Percentiles rank a stretch among this genome's conserved stretches.
Evolutionary conservation across 2,113 vertebrate species (phyloP).

Genomic region (Rhabdomys dilectus): DNA sequence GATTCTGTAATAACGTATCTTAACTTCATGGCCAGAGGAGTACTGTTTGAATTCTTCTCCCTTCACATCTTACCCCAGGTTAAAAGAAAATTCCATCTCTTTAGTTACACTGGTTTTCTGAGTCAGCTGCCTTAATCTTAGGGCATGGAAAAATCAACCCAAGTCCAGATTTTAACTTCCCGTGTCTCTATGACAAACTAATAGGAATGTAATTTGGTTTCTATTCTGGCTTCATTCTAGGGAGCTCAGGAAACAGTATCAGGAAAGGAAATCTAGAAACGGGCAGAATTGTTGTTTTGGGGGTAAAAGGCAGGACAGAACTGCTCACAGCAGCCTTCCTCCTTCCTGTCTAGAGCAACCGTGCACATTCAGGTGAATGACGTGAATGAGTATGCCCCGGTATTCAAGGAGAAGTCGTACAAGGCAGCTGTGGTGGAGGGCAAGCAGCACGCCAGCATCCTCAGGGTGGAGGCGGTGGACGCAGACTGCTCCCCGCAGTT

Average conservation of each 20-base stretch:
- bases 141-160: not conserved
- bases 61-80: not conserved
- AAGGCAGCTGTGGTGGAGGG: constrained; percentile 94
- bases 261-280: not conserved
- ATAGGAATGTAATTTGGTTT: not conserved
- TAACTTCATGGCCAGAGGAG: not conserved
- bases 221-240: not conserved
- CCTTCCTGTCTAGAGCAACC: constrained; percentile 89
- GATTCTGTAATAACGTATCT: not conserved
- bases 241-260: not conserved
- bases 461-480: constrained; percentile 96
- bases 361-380: constrained; percentile 99
- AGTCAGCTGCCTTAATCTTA: not conserved
- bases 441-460: constrained; percentile 91
- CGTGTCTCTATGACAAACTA: not conserved
- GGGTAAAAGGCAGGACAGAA: not conserved
- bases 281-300: not conserved
- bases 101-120: constrained; percentile 24
- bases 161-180: not conserved
- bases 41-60: not conserved
- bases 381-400: constrained; percentile 96
- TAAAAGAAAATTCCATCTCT: constrained; percentile 47
- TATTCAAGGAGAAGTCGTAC: constrained; percentile 98
- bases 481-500: constrained; percentile 99
- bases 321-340: not conserved